Base-by-base conservation (phyloP, 2,113 vertebrate species). In the Pogona vitticeps region DNA sequence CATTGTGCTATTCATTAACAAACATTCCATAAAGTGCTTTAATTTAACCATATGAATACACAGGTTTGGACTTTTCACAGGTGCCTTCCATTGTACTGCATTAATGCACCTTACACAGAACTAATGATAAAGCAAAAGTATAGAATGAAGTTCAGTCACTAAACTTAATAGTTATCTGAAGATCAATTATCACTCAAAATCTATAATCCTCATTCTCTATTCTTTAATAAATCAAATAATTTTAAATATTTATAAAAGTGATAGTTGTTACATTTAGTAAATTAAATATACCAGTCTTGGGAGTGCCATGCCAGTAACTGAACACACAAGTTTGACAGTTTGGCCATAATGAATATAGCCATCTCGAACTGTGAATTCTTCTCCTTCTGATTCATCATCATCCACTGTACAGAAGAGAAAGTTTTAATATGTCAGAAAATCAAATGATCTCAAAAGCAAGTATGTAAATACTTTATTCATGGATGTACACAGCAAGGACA, bases 321-420 rank as follows among this genome's bases (percentile, higher is more conserved):
- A 99, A 95, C 98, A 99, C 9, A 99, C 99, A 72, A 99, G 98
- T 93, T 99, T 99, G 91, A 99, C 98, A 1, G 99, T 99, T 94
- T 99, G 99, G 83, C 99, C 99, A 38, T 99, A 99, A 94, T 99
- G 99, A 95, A 99, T 99, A 95, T 99, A 99, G 93, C 99, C 98
- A 28, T 99, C 98, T 89, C 98, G 97, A 90, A 99, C 99, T 83
- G 99, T 99, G 96, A 99, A 99, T 95, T 99, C 99, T 93, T 99
- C 99, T 93, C 99, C 99, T 95, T 99, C 99, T 0, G 99, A 99
- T 95, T 99, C 99, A 94, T 99, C 99, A 82, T 99, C 99, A 80
- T 99, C 98, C 98, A 99, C 99, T 99, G 92, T 0, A 82, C 31
- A 82, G 94, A 94, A 94, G 1, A 95, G 56, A 91, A 80, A 93